Percentiles rank a stretch among this genome's conserved stretches.
phyloP scores from a whole-genome alignment of 2,888 invertebrate genomes.

The Dione juno region DNA sequence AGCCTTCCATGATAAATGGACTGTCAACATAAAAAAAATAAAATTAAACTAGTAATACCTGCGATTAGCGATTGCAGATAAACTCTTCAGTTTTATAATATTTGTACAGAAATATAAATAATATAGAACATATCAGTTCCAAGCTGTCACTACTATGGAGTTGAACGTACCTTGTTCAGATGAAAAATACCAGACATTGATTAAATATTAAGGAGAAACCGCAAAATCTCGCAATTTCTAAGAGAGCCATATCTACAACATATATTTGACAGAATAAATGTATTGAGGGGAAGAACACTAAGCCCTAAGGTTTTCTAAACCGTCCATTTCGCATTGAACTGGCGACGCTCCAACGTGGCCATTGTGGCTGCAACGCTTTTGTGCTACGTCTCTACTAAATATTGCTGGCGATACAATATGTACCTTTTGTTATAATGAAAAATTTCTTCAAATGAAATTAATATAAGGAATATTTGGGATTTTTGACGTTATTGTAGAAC shows the following conservation, averaged over 20 bases:
- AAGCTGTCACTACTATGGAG: too few relatives aligned
- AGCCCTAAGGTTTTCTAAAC: conserved; percentile 31
- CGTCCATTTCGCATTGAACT: conserved; percentile 37
- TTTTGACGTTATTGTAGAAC: neutral
- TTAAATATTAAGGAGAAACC: neutral
- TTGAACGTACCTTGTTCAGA: too few relatives aligned
- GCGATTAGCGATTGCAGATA: too few relatives aligned
- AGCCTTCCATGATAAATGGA: too few relatives aligned
- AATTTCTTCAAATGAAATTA: neutral
- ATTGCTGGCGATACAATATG: conserved; percentile 38
- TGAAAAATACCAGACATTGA: neutral
- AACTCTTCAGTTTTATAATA: too few relatives aligned
- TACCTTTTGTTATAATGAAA: conserved; percentile 26
- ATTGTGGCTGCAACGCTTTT: conserved; percentile 48
- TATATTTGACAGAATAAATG: conserved; percentile 22
- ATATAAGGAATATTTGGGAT: neutral
- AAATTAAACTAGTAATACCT: too few relatives aligned
- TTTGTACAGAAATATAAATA: too few relatives aligned
- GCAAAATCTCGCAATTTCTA: neutral
- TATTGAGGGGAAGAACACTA: conserved; percentile 21
- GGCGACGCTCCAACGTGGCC: conserved; percentile 49
- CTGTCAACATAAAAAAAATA: too few relatives aligned
- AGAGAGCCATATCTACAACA: conserved; percentile 2
- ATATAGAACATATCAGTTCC: too few relatives aligned
- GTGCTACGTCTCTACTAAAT: conserved; percentile 50